Evolutionary conservation across 2,797 vertebrate species (phyloP), one percentile per base, ranked within the genome.

Genomic region (Epinephelus malabaricus): DNA sequence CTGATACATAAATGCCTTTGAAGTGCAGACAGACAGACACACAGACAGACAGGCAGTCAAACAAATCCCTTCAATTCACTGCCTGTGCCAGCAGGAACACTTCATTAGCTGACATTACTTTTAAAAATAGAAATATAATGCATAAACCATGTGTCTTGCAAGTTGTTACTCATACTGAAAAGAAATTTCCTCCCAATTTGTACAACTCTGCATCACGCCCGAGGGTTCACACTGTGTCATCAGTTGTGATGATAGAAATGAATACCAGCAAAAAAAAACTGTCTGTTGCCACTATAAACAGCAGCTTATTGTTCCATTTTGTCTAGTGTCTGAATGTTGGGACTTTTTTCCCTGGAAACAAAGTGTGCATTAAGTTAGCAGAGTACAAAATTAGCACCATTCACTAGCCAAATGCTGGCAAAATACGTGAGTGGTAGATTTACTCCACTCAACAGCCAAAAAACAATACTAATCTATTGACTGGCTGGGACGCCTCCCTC

Each of bases 51-150:
- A 76, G 70, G 49, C 79, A 76, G 56, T 43, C 3, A 1, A 47
- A 79, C 59, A 73, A 83, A 78, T 83, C 69, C 14, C 10, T 86
- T 83, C 49, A 84, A 69, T 83, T 81, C 53, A 23, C 58, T 40
- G 61, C 67, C 54, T 46, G 7, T 71, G 80, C 88, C 90, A 89
- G 75, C 38, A 79, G 43, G 54, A 82, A 75, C 84, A 89, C 75
- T 76, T 88, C 82, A 89, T 89, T 85, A 84, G 62, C 53, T 84
- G 73, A 84, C 76, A 60, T 49, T 79, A 75, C 86, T 77, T 85
- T 65, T 72, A 82, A 84, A 89, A 86, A 90, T 75, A 86, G 86
- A 88, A 86, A 78, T 30, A 61, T 79, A 70, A 89, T 82, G 73
- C 69, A 78, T 84, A 83, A 82, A 79, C 74, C 73, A 79, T 84